phyloP scores from a whole-genome alignment of 2,888 invertebrate genomes.

The Erynnis tages region DNA sequence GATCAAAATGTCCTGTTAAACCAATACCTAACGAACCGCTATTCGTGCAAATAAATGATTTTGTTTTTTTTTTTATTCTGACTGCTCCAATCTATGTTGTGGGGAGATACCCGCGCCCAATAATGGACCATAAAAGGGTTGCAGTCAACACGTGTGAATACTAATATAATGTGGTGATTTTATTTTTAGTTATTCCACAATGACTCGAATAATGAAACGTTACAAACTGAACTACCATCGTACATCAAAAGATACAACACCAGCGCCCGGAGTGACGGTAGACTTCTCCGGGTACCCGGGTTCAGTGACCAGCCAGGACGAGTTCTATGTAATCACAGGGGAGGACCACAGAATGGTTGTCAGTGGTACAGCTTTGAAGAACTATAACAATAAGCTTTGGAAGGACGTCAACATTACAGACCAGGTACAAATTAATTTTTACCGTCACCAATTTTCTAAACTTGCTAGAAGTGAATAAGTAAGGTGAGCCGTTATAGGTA shows the following conservation, averaged over 20 bases:
- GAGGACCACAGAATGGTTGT: conserved; percentile 82
- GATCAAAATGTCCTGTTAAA: too few relatives aligned
- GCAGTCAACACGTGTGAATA: not conserved
- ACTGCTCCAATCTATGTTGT: too few relatives aligned
- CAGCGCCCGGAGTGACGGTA: conserved; percentile 85
- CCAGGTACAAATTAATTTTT: too few relatives aligned
- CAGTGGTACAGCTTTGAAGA: conserved; percentile 89
- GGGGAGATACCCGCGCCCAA: too few relatives aligned
- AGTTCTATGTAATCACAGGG: conserved; percentile 87
- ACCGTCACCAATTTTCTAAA: too few relatives aligned
- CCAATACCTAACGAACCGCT: too few relatives aligned
- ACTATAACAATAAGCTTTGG: conserved; percentile 87
- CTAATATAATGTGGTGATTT: not conserved
- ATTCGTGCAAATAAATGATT: too few relatives aligned
- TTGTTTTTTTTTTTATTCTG: too few relatives aligned
- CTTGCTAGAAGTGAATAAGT: too few relatives aligned
- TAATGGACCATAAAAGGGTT: too few relatives aligned
- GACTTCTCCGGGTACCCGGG: conserved; percentile 94
- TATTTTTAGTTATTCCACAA: conserved; percentile 84
- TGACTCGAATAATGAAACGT: conserved; percentile 92
- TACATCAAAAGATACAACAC: conserved; percentile 68
- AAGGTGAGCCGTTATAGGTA: too few relatives aligned
- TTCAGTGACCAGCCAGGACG: conserved; percentile 90
- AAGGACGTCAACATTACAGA: conserved; percentile 83
- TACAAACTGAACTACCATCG: conserved; percentile 90